Base-by-base conservation (phyloP, 30 jellyfish, hydroid and myxozoan species). In the Pseudorhiza aurosa region DNA sequence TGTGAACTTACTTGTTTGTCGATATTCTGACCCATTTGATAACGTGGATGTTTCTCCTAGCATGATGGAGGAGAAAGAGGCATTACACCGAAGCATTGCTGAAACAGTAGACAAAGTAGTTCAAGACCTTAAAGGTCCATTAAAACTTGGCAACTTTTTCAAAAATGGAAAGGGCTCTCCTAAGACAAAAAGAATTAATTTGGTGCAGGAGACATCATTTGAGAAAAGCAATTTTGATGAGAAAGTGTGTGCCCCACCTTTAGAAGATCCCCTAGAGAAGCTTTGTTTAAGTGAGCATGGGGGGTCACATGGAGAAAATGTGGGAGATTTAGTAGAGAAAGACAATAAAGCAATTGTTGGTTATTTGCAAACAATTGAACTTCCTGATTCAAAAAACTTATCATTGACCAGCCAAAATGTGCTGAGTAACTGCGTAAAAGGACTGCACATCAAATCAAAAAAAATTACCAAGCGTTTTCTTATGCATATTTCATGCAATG, bases 351-450 rank as follows among this genome's bases (percentile, higher is more conserved):
- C 58, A 30, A 60, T 81, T 30, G 88, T 81, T 65, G 87, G 88
- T 15, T 89, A 89, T 51, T 45, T 79, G 57, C 47, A 85, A 53
- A 72, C 97, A 9, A 68, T 82, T 81, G 97, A 89, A 33, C 89
- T 89, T 36, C 96, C 97, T 17, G 65, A 64, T 44, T 83, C 57
- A 5, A 28, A 43, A 27, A 81, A 63, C 57, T 59, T 89, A 9
- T 68, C 84, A 30, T 39, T 87, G 2, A 59, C 97, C 10, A 81
- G 96, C 53, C 45, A 57, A 47, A 67, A 75, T 49, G 86, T 90
- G 27, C 29, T 89, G 14, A 89, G 47, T 32, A 75, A 50, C 60
- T 82, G 95, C 46, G 84, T 81, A 14, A 21, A 64, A 27, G 58
- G 87, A 8, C 58, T 83, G 44, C 82, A 71, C 14, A 64, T 58